Percentiles rank a stretch among this genome's conserved stretches.
These are phyloP conservation scores for Chloroceryle inda DNA, from an alignment of 2,797 vertebrate genomes.

Conservation along the genomic window DNA sequence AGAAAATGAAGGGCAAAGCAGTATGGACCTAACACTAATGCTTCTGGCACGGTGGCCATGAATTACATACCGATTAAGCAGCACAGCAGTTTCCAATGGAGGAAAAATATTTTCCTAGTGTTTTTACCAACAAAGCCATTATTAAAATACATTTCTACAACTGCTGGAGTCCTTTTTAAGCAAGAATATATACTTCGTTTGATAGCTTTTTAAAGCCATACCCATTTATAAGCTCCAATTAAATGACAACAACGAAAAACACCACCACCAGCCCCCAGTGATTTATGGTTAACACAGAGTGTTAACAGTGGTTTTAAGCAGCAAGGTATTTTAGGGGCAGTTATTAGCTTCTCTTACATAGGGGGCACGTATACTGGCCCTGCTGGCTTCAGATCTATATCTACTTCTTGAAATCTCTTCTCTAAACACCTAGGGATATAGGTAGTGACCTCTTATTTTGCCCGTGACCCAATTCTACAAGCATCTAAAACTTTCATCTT, in stretches of 20 bases:
- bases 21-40: background rate
- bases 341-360: background rate
- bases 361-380: background rate
- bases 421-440: background rate
- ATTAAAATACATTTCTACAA: conserved; percentile 1
- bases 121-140: background rate
- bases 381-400: background rate
- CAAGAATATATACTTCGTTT: background rate
- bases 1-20: background rate
- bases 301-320: conserved; percentile 8
- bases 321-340: background rate
- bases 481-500: background rate
- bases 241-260: background rate
- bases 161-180: background rate
- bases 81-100: background rate
- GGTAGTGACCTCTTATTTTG: background rate
- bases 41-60: background rate
- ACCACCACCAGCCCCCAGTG: background rate
- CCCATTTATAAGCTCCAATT: background rate
- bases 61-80: background rate
- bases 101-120: background rate
- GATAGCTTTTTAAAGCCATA: background rate
- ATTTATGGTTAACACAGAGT: background rate
- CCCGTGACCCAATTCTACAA: background rate
- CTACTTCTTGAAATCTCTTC: background rate